A percentile compares a stretch with the other conserved stretches of the same genome.
Conservation (phyloP, 2,888 invertebrate species). For the Cataglyphis livida region DNA sequence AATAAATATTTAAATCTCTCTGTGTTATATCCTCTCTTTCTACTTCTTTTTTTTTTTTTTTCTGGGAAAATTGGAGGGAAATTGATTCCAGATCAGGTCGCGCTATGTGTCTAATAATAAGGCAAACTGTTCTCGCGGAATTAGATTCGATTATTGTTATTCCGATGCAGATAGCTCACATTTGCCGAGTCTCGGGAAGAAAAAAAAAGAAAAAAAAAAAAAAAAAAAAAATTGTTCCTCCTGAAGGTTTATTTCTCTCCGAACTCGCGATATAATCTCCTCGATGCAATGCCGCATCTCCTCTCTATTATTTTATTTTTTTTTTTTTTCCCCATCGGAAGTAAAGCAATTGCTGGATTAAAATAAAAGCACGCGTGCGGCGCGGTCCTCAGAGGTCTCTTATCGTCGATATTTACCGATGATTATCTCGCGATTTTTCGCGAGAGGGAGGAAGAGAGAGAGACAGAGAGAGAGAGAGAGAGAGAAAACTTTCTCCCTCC, state of each 20-base stretch:
- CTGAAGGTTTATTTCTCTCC: neutral
- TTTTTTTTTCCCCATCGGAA: slow-evolving; percentile 10
- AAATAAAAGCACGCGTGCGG: neutral
- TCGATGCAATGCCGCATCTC: slow-evolving; percentile 7
- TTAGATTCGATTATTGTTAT: slow-evolving; percentile 2
- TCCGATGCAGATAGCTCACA: neutral
- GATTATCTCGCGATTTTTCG: slow-evolving; percentile 16
- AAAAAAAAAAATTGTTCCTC: neutral
- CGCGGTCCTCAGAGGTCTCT: neutral
- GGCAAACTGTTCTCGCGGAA: neutral
- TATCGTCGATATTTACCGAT: slow-evolving; percentile 38
- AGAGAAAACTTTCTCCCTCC: too few relatives aligned
- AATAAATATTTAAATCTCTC: neutral
- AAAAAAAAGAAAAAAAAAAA: slow-evolving; percentile 33
- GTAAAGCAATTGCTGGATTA: slow-evolving; percentile 25
- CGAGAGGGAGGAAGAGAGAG: neutral
- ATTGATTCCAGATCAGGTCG: neutral
- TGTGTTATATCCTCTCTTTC: too few relatives aligned
- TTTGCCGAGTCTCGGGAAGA: neutral
- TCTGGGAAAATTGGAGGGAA: neutral
- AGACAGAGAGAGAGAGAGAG: too few relatives aligned
- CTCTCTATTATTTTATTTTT: slow-evolving; percentile 8
- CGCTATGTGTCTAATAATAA: neutral
- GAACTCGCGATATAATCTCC: slow-evolving; percentile 1
- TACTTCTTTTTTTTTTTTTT: too few relatives aligned